phyloP scores from a whole-genome alignment of 1,140 invertebrate species.

The Lithobius niger region DNA sequence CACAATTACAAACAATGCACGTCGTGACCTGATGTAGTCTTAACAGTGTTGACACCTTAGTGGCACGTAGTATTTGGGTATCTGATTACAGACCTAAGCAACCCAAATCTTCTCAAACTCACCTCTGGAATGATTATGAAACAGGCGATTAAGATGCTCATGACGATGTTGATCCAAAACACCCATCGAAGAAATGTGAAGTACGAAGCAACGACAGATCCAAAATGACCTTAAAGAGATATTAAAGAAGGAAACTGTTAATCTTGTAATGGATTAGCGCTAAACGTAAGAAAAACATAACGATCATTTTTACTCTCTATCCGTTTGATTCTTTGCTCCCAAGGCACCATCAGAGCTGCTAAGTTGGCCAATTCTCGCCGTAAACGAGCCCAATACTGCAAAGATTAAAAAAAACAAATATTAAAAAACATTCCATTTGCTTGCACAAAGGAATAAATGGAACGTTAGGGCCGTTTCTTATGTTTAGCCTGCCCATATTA shows the following conservation, averaged over 20 bases:
- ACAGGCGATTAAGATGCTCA: conserved; percentile 65
- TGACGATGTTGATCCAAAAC: conserved; percentile 89
- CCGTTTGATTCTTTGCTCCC: conserved; percentile 89
- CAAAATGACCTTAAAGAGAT: conserved; percentile 56
- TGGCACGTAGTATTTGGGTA: no score
- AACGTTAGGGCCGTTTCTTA: no score
- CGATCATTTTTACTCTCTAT: conserved; percentile 59
- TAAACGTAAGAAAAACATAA: no score
- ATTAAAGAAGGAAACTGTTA: not conserved
- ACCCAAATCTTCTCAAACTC: no score
- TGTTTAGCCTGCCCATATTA: no score
- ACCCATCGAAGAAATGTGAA: conserved; percentile 95
- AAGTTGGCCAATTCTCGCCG: conserved; percentile 72
- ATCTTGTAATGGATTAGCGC: no score
- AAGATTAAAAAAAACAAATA: not conserved
- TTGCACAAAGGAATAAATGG: no score
- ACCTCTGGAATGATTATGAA: conserved; percentile 93
- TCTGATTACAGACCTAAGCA: no score
- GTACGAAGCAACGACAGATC: conserved; percentile 93
- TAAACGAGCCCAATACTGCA: conserved; percentile 62
- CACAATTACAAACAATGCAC: no score
- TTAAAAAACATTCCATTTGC: no score
- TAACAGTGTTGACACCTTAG: no score
- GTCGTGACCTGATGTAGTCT: no score
- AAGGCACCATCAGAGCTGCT: conserved; percentile 73